Percentiles rank a stretch among this genome's conserved stretches.
Conservation (phyloP, 2,888 invertebrate species). For the Meiosimyza platycephala region DNA sequence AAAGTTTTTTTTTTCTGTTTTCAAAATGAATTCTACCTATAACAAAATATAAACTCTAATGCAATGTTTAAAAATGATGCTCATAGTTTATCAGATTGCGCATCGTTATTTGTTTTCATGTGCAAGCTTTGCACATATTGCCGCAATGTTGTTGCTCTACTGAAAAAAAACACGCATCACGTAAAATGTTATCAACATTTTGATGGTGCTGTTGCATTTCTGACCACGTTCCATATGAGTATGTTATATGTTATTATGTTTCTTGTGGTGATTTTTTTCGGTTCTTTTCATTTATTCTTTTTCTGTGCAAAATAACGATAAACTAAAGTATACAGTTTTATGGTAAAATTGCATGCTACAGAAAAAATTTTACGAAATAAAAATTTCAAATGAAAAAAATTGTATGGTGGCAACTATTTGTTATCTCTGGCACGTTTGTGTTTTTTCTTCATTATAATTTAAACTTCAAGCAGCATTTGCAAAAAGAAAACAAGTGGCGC, state of each 20-base stretch:
- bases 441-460: background rate
- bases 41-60: no score
- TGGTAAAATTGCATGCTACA: background rate
- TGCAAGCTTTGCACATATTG: constrained; percentile 22
- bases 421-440: constrained; percentile 7
- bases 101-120: constrained; percentile 5
- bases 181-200: background rate
- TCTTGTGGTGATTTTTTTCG: no score
- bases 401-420: background rate
- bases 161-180: constrained; percentile 22
- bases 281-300: no score
- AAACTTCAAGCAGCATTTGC: background rate
- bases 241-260: no score
- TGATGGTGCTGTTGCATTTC: no score
- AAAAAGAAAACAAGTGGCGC: background rate
- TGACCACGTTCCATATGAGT: no score
- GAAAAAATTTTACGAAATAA: background rate
- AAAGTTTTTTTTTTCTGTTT: no score
- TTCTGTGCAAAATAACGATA: no score
- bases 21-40: no score
- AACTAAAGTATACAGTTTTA: background rate
- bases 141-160: constrained; percentile 15
- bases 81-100: no score
- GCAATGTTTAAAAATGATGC: no score
- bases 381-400: background rate